Percentiles rank a stretch among this genome's conserved stretches.
Conservation (phyloP, 2,888 invertebrate species). For the Seira sanloemensis region DNA sequence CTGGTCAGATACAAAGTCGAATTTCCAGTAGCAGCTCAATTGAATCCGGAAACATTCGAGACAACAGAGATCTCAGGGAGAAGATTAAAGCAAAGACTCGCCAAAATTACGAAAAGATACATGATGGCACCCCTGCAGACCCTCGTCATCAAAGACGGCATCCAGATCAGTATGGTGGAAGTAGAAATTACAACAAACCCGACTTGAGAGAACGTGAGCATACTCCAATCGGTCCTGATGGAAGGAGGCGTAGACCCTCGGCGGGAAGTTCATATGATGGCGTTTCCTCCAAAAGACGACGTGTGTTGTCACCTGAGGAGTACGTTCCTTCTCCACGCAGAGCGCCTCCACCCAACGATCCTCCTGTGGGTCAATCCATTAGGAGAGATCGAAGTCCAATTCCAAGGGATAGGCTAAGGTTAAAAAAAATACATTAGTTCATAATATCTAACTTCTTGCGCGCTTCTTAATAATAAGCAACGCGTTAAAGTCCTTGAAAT, state of each 20-base stretch:
- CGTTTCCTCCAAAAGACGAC: constrained; percentile 44
- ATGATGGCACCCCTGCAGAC: constrained; percentile 44
- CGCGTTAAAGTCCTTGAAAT: too few relatives aligned
- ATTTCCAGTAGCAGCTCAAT: constrained; percentile 51
- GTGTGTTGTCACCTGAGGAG: constrained; percentile 45
- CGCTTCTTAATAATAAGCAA: too few relatives aligned
- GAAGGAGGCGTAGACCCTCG: constrained; percentile 28
- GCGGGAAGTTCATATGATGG: constrained; percentile 41
- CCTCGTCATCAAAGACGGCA: constrained; percentile 27
- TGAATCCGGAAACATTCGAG: constrained; percentile 53
- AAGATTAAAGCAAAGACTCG: constrained; percentile 58
- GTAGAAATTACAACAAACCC: constrained; percentile 31
- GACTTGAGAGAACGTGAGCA: constrained; percentile 34
- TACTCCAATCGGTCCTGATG: constrained; percentile 32
- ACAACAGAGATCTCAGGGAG: constrained; percentile 51
- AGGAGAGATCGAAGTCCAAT: constrained; percentile 54
- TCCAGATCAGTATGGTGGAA: constrained; percentile 13
- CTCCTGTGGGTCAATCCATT: background rate
- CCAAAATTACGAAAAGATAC: constrained; percentile 58
- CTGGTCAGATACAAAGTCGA: constrained; percentile 43
- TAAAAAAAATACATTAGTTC: constrained; percentile 4
- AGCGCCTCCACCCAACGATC: constrained; percentile 57
- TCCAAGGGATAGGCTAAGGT: constrained; percentile 49
- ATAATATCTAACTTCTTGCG: too few relatives aligned
- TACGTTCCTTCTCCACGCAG: constrained; percentile 47